Conservation (phyloP, 1,140 invertebrate species). For the Glossosoma conforme region DNA sequence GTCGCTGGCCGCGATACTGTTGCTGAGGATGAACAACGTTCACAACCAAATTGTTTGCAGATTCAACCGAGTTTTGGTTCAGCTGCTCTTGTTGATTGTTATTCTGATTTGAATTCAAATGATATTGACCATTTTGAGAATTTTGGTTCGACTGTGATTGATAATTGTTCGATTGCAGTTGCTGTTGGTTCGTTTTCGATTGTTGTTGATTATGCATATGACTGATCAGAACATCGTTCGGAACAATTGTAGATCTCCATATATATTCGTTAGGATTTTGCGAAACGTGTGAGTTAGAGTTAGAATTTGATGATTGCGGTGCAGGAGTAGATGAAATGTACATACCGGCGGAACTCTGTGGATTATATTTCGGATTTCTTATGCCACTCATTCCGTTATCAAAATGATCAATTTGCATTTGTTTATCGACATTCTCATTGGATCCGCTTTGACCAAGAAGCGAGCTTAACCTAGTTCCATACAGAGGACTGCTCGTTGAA, state of each 20-base stretch:
- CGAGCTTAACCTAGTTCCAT: constrained; percentile 6
- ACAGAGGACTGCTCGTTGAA: constrained; percentile 17
- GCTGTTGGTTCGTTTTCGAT: constrained; percentile 33
- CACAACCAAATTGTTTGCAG: constrained; percentile 24
- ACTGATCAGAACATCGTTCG: not conserved
- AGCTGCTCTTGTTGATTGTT: constrained; percentile 10
- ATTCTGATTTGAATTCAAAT: constrained; percentile 13
- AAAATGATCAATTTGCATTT: constrained; percentile 45
- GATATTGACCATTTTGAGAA: not conserved
- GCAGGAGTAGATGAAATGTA: constrained; percentile 19
- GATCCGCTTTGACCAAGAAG: constrained; percentile 7
- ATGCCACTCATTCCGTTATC: constrained; percentile 43
- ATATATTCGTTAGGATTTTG: constrained; percentile 12
- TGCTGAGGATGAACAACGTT: constrained; percentile 25
- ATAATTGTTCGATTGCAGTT: constrained; percentile 38
- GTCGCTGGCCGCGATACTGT: constrained; percentile 12
- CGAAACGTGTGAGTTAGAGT: too few species aligned
- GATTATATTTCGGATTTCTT: constrained; percentile 34
- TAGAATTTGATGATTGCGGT: too few species aligned
- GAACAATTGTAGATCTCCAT: constrained; percentile 5
- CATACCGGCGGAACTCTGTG: constrained; percentile 6
- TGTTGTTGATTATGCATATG: constrained; percentile 9
- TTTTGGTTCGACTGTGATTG: constrained; percentile 32
- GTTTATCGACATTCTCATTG: constrained; percentile 34
- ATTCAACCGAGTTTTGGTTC: constrained; percentile 14